Percentiles rank a stretch among this genome's conserved stretches.
Evolutionary conservation across 2,888 invertebrate species (phyloP).

Genomic region (Orthosia incerta): DNA sequence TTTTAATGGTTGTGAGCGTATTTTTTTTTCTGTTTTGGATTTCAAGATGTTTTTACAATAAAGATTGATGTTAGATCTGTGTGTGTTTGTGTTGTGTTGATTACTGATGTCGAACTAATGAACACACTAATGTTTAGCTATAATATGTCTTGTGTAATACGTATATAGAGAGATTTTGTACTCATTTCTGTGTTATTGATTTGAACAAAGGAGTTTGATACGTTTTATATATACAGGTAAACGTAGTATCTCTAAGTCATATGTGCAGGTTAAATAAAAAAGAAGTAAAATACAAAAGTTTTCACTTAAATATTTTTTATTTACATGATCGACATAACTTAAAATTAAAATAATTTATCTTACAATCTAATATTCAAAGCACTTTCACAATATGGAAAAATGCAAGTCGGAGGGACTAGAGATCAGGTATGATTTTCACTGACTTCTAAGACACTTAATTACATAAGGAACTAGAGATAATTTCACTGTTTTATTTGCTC

Average conservation of each 20-base stretch:
- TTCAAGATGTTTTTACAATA: too few species aligned
- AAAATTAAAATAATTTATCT: conserved; percentile 54
- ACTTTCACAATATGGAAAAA: conserved; percentile 42
- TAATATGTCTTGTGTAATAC: too few species aligned
- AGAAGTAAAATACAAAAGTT: not conserved
- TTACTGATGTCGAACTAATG: too few species aligned
- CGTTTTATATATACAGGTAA: not conserved
- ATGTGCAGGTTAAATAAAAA: not conserved
- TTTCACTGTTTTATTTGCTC: conserved; percentile 8
- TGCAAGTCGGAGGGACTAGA: conserved; percentile 50
- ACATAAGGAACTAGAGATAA: not conserved
- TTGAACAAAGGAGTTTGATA: not conserved
- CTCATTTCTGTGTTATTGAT: not conserved
- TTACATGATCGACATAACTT: conserved; percentile 38
- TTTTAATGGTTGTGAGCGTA: too few species aligned
- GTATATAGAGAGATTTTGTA: too few species aligned
- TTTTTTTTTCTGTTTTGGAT: too few species aligned
- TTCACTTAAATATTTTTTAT: conserved; percentile 18
- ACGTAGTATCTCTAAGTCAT: too few species aligned
- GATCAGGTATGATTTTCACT: conserved; percentile 4
- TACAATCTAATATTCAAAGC: conserved; percentile 50
- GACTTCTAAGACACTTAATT: conserved; percentile 6
- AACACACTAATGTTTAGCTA: too few species aligned
- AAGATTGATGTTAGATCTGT: too few species aligned
- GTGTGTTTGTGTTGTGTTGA: too few species aligned